Base-by-base conservation (phyloP, 2,113 vertebrate genomes). In the Catharus fuscescens region DNA sequence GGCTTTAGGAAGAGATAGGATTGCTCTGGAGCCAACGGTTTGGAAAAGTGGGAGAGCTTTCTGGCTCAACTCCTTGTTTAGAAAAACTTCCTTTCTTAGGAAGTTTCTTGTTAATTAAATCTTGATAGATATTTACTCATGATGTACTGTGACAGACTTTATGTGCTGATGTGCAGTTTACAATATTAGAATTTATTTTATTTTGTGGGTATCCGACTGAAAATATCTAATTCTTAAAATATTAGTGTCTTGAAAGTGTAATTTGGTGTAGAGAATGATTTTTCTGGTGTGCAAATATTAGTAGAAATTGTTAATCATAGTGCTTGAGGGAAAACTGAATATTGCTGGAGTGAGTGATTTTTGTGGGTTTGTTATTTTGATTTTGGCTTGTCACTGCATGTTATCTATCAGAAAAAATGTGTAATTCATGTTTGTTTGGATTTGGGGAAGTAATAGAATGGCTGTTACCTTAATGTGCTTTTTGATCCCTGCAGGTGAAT, bases 401-500 rank as follows among this genome's bases (percentile, higher is more conserved):
- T 32, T 34, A 45, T 11, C 9, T 44, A 10, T 9, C 9, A 26
- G 53, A n/a, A 74, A 25, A 34, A 40, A 32, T 8, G 9, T 65
- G n/a, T 70, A 38, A 16, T 47, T 73, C 9, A 2, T n/a, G 7
- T 40, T 54, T 32, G 18, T 31, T 38, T 60, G 34, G 16, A 20
- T 77, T 73, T 83, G 24, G 21, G 29, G 14, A 52, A 70, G 12
- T 52, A 54, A 5, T 3, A 1, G 47, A 42, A 31, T 26, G n/a
- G 6, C 67, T 64, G 3, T n/a, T 65, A 15, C 0, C 15, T 92
- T 90, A 48, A 26, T 48, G 28, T 89, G 36, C 18, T 70, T 92
- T 96, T 31, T 86, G 52, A 48, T 95, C 56, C 13, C 96, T 88
- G 45, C 90, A 99, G 99, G 97, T 99, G 54, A 99, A 99, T 97